A percentile compares a stretch with the other conserved stretches of the same genome.
Evolutionary conservation across 2,888 invertebrate genomes (phyloP).

Genomic region (Blera fallax): DNA sequence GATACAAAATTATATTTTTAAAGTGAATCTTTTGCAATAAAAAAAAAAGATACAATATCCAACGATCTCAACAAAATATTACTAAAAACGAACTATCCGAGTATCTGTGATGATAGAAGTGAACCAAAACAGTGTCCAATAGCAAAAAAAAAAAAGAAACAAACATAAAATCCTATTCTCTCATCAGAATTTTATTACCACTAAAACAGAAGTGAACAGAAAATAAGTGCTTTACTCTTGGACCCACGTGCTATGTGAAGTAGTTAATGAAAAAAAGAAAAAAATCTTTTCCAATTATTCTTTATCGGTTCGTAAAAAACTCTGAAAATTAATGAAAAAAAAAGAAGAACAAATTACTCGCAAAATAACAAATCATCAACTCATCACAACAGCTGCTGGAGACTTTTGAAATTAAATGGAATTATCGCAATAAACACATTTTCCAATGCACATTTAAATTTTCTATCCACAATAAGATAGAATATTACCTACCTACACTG

Average conservation of each 20-base stretch:
- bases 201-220: slow-evolving; percentile 66
- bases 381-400: slow-evolving; percentile 31
- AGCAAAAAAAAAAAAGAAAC: slow-evolving; percentile 12
- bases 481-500: no score
- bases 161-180: slow-evolving; percentile 46
- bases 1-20: background rate
- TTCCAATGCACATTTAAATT: slow-evolving; percentile 36
- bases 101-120: slow-evolving; percentile 35
- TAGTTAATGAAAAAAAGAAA: slow-evolving; percentile 29
- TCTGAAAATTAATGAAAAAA: slow-evolving; percentile 2
- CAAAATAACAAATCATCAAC: slow-evolving; percentile 1
- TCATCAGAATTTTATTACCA: slow-evolving; percentile 62
- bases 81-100: background rate
- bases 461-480: slow-evolving; percentile 18
- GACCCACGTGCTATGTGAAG: slow-evolving; percentile 56
- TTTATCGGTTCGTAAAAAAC: slow-evolving; percentile 43
- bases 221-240: slow-evolving; percentile 43
- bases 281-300: slow-evolving; percentile 49
- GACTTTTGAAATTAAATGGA: slow-evolving; percentile 41
- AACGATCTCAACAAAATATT: slow-evolving; percentile 28
- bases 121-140: slow-evolving; percentile 28
- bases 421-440: slow-evolving; percentile 25
- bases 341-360: background rate
- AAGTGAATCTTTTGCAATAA: slow-evolving; percentile 31
- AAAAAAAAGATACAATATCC: slow-evolving; percentile 33